Evolutionary conservation across 2,113 vertebrate species (phyloP).

Genomic region (Nerophis ophidion): DNA sequence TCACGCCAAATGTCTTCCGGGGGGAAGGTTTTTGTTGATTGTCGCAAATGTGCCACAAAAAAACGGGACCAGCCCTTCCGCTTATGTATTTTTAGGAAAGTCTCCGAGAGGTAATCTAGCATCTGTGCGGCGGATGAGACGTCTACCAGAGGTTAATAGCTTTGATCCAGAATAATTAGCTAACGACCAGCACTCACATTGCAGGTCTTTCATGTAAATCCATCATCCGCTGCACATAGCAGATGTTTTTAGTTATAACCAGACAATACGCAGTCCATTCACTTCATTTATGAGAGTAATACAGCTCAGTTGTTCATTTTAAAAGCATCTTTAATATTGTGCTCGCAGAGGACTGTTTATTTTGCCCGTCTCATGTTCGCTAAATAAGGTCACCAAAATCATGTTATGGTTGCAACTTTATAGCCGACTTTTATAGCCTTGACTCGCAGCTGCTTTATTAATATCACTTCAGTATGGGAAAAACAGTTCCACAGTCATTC

Average conservation of each 20-base stretch:
- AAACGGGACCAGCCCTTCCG: no score
- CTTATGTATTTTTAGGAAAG: slow-evolving; percentile 29
- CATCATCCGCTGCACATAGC: background rate
- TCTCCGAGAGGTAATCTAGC: slow-evolving; percentile 21
- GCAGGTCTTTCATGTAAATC: background rate
- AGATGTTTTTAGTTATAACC: background rate
- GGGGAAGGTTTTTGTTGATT: no score
- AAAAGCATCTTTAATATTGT: no score
- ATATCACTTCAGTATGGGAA: background rate
- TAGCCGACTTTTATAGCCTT: background rate
- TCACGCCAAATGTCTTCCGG: no score
- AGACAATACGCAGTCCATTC: no score
- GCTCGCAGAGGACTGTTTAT: background rate
- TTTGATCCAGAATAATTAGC: slow-evolving; percentile 13
- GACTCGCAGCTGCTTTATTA: background rate
- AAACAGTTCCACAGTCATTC: no score
- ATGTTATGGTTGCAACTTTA: background rate
- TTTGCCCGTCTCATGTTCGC: background rate
- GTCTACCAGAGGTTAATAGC: slow-evolving; percentile 15
- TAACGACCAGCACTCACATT: slow-evolving; percentile 1
- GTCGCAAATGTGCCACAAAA: no score
- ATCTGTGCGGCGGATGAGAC: slow-evolving; percentile 2
- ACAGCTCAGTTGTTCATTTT: no score
- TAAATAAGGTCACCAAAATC: background rate
- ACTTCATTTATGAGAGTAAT: no score